phyloP scores from a whole-genome alignment of 1,140 invertebrate species.

The Hydropsyche tenuis region DNA sequence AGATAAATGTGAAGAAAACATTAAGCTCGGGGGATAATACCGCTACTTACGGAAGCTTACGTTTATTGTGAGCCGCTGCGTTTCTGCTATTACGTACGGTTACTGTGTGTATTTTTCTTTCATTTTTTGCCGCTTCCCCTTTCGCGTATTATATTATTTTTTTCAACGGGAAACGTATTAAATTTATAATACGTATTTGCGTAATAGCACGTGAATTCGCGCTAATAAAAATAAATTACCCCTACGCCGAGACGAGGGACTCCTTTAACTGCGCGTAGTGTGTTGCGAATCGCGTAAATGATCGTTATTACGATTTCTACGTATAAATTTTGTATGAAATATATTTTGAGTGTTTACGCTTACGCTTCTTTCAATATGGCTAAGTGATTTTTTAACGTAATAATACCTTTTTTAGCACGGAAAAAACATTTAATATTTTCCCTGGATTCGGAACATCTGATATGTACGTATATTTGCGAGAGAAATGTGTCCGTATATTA shows the following conservation, averaged over 20 bases:
- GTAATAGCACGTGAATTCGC: conserved; percentile 34
- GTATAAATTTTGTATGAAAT: background rate
- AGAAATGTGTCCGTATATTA: background rate
- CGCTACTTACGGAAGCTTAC: conserved; percentile 30
- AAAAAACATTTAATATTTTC: too few species aligned
- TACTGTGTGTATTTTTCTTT: background rate
- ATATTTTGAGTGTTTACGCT: too few species aligned
- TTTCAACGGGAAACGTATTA: conserved; percentile 21
- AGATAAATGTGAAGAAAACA: conserved; percentile 33
- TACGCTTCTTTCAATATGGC: too few species aligned
- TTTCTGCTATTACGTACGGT: background rate
- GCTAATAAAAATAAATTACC: conserved; percentile 37
- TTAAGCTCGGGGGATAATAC: conserved; percentile 33
- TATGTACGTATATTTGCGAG: too few species aligned
- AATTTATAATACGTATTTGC: conserved; percentile 38
- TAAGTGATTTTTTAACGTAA: too few species aligned
- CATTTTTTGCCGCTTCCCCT: background rate
- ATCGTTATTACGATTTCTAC: conserved; percentile 19
- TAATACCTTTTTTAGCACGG: too few species aligned
- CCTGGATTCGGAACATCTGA: too few species aligned
- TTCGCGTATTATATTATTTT: background rate
- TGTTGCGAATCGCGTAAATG: conserved; percentile 10
- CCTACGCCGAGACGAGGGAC: background rate
- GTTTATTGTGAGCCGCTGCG: conserved; percentile 28
- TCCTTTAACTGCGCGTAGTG: background rate